These are phyloP conservation scores for Smittia aterrima DNA, from an alignment of 2,888 invertebrate species.

Conservation along the genomic window DNA sequence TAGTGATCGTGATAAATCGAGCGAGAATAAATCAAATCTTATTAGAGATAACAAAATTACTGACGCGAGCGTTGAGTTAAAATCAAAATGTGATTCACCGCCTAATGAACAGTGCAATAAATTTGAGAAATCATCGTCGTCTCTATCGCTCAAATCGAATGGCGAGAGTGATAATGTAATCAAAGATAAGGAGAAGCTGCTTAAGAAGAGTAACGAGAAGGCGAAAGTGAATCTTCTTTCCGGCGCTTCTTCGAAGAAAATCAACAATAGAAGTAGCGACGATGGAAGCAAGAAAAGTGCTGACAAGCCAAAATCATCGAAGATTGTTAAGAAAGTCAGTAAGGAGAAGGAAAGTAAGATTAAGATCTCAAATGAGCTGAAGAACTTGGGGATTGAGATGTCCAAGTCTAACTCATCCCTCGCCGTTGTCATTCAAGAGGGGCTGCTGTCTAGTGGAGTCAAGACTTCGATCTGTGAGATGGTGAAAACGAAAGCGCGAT, in stretches of 20 bases:
- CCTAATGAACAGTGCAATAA: slow-evolving; percentile 6
- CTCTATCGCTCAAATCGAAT: slow-evolving; percentile 5
- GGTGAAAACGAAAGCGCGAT: slow-evolving; percentile 53
- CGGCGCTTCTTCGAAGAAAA: background rate
- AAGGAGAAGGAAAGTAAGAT: slow-evolving; percentile 17
- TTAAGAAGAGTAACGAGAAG: slow-evolving; percentile 3
- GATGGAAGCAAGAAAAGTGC: slow-evolving; percentile 10
- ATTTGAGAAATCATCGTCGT: background rate
- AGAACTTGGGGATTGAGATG: slow-evolving; percentile 40
- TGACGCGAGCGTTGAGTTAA: slow-evolving; percentile 6
- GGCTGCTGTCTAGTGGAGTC: slow-evolving; percentile 13
- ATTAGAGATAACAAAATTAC: background rate
- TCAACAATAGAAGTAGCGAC: slow-evolving; percentile 6
- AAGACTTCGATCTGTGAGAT: slow-evolving; percentile 54
- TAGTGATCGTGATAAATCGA: background rate
- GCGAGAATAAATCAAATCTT: slow-evolving; percentile 8
- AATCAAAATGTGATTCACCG: slow-evolving; percentile 14
- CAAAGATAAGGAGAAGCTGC: slow-evolving; percentile 6
- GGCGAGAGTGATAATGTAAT: slow-evolving; percentile 5
- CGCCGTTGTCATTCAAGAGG: background rate
- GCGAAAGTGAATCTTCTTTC: background rate
- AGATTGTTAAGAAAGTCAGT: background rate
- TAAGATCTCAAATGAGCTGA: slow-evolving; percentile 37
- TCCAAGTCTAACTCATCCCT: slow-evolving; percentile 15
- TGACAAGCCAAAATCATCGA: slow-evolving; percentile 27